Percentiles rank a stretch among this genome's conserved stretches.
Conservation (phyloP, 2,888 invertebrate species). For the Aricia artaxerxes region DNA sequence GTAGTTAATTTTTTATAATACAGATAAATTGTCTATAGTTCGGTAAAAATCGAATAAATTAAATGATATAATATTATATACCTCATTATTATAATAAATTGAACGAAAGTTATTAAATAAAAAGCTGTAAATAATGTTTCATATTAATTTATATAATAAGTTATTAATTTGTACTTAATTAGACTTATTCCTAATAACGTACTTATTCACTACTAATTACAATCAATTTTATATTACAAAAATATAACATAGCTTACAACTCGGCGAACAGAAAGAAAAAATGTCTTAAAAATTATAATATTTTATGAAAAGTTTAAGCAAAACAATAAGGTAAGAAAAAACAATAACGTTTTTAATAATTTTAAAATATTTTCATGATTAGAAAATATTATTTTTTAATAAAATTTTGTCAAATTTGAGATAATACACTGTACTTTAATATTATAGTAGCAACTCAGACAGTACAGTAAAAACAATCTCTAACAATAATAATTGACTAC, state of each 20-base stretch:
- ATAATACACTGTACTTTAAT: neutral
- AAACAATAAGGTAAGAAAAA: neutral
- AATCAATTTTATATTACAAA: slow-evolving; percentile 4
- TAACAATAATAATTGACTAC: neutral
- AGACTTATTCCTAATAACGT: neutral
- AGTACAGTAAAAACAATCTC: neutral
- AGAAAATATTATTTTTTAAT: too few relatives aligned
- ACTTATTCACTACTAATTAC: slow-evolving; percentile 18
- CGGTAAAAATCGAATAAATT: too few relatives aligned
- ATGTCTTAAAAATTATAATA: neutral
- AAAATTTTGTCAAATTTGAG: too few relatives aligned
- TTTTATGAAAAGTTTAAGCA: too few relatives aligned
- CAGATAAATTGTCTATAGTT: too few relatives aligned
- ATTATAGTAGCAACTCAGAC: neutral
- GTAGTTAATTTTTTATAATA: too few relatives aligned
- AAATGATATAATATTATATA: too few relatives aligned
- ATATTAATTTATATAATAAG: slow-evolving; percentile 16
- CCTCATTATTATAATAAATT: too few relatives aligned
- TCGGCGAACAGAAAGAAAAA: neutral
- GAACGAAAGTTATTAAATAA: neutral
- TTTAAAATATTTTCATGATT: neutral
- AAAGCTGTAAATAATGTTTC: neutral
- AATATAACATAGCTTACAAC: neutral
- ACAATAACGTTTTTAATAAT: neutral
- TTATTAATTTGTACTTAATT: slow-evolving; percentile 24